Evolutionary conservation across 2,797 vertebrate species (phyloP), one percentile per base, ranked within the genome.

Genomic region (Ctenochaetus hawaiiensis): DNA sequence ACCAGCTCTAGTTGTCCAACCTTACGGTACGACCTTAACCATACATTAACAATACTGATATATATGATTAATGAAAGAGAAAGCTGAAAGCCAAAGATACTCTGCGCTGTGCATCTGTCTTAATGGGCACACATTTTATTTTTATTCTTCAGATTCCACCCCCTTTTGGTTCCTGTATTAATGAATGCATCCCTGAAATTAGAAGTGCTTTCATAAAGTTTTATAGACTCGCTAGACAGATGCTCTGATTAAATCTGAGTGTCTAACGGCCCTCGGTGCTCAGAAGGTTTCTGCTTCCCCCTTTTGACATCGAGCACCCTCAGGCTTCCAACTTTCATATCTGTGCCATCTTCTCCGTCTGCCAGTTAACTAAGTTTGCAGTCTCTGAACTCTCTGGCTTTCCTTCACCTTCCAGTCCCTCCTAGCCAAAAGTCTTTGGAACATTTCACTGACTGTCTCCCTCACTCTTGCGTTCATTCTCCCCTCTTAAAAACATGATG

Each of bases 161-260:
- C 56, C 49, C 67, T 26, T 67, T 23, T 67, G n/a, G 7, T 69
- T 78, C 37, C 62, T 59, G 41, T 63, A 49, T 64, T 80, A 85
- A 85, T 84, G 76, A 85, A 77, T 73, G 57, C 58, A 65, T 70
- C 62, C 23, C 52, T 59, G 66, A 76, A 83, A 85, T 76, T 58
- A 78, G 59, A 83, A 83, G 59, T 23, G 82, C 78, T 56, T 73
- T 47, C 81, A 77, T 89, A 73, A 90, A 84, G 71, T 87, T 87
- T 92, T 86, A 89, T 86, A 67, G 85, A 85, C 84, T 80, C 82
- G 63, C 39, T 26, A 86, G 83, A 90, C 80, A 88, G 89, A 89
- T 86, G 87, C 56, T 88, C 79, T 92, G 89, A 93, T 93, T 93
- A 91, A 90, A 91, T 90, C 81, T 68, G 74, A 75, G 73, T 41